phyloP scores from a whole-genome alignment of 2,113 vertebrate genomes.

The Pseudorhombus dupliciocellatus region DNA sequence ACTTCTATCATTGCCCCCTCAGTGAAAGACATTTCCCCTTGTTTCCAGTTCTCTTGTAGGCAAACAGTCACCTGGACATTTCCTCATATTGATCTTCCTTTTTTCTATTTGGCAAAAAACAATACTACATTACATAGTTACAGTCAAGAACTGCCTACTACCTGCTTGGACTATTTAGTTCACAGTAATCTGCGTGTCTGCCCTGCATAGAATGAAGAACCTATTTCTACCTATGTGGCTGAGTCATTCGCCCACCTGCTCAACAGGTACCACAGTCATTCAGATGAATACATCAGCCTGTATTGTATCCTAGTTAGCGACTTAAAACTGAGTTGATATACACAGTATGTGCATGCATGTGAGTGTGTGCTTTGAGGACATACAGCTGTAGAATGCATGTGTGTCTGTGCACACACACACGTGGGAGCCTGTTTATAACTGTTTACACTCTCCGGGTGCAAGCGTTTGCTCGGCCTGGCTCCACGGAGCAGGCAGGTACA shows the following conservation, averaged over 20 bases:
- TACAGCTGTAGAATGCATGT: slow-evolving; percentile 30
- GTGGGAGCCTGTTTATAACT: slow-evolving; percentile 56
- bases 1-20: too few species aligned
- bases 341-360: background rate
- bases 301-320: background rate
- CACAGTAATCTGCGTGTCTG: too few species aligned
- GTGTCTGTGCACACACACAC: slow-evolving; percentile 9
- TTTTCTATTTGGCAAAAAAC: too few species aligned
- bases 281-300: background rate
- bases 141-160: too few species aligned
- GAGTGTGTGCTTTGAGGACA: slow-evolving; percentile 27
- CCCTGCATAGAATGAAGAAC: too few species aligned
- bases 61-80: too few species aligned
- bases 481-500: slow-evolving; percentile 55
- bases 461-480: slow-evolving; percentile 41
- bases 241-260: background rate
- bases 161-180: too few species aligned
- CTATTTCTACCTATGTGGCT: too few species aligned
- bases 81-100: too few species aligned
- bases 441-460: slow-evolving; percentile 54
- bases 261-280: slow-evolving; percentile 18
- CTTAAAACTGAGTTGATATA: background rate
- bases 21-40: too few species aligned
- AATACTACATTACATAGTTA: too few species aligned
- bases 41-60: too few species aligned